Conservation (phyloP, 2,888 invertebrate genomes). For the Thereva nobilitata region DNA sequence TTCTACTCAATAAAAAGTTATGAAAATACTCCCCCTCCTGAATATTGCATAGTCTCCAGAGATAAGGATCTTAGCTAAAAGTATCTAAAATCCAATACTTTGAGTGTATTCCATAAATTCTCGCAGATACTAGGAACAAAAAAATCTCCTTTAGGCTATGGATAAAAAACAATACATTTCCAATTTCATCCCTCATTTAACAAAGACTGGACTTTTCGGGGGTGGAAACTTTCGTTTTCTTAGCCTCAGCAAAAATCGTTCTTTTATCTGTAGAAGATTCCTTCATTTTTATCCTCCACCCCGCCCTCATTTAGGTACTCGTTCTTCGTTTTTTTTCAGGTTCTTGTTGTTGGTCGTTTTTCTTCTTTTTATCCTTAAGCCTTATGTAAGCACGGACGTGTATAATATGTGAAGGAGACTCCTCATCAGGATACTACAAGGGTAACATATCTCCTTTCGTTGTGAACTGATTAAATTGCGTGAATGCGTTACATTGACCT, state of each 20-base stretch:
- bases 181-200: conserved; percentile 39
- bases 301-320: neutral
- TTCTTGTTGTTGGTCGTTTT: neutral
- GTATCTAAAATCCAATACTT: neutral
- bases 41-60: no score
- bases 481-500: conserved; percentile 31
- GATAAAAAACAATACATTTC: conserved; percentile 34
- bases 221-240: conserved; percentile 35
- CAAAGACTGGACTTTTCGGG: conserved; percentile 29
- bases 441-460: conserved; percentile 15
- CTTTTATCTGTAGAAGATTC: neutral
- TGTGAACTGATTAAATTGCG: conserved; percentile 30
- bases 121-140: conserved; percentile 6
- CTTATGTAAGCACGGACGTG: neutral
- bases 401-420: conserved; percentile 2
- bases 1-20: no score
- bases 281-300: conserved; percentile 6
- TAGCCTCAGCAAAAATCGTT: conserved; percentile 33
- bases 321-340: neutral
- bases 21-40: no score
- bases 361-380: no score
- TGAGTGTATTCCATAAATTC: conserved; percentile 26
- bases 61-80: no score
- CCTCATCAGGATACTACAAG: conserved; percentile 7
- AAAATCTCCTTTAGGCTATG: conserved; percentile 20